Conservation (phyloP, 2,888 invertebrate species). For the Orgyia antiqua region DNA sequence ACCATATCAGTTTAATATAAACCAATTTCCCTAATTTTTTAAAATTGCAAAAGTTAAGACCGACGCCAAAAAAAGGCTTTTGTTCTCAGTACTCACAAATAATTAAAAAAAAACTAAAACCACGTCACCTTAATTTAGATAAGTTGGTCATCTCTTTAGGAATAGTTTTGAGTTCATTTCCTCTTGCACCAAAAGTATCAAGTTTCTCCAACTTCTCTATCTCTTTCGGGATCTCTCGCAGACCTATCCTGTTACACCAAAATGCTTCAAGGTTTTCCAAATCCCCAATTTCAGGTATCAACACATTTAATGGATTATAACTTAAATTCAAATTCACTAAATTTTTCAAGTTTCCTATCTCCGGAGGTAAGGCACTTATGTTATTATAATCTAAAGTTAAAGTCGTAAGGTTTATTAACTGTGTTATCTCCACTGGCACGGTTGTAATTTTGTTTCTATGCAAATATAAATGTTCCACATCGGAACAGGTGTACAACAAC, state of each 20-base stretch:
- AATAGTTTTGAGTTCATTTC: slow-evolving; percentile 77
- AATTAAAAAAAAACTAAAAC: no score
- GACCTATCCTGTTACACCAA: slow-evolving; percentile 81
- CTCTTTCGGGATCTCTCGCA: slow-evolving; percentile 78
- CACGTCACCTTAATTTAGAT: slow-evolving; percentile 74
- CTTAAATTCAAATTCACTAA: slow-evolving; percentile 81
- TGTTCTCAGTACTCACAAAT: no score
- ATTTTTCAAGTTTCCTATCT: slow-evolving; percentile 76
- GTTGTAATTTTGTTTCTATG: slow-evolving; percentile 79
- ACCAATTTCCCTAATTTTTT: no score
- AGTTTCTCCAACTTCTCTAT: slow-evolving; percentile 78
- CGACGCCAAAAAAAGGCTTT: no score
- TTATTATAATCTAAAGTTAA: slow-evolving; percentile 83
- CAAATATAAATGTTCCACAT: slow-evolving; percentile 79
- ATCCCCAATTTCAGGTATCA: slow-evolving; percentile 79
- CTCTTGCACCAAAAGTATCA: slow-evolving; percentile 82
- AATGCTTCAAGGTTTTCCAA: slow-evolving; percentile 80
- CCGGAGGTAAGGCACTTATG: slow-evolving; percentile 77
- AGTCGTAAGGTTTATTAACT: slow-evolving; percentile 76
- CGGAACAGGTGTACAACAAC: slow-evolving; percentile 73
- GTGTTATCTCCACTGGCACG: slow-evolving; percentile 67
- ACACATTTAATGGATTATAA: slow-evolving; percentile 79
- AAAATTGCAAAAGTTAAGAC: no score
- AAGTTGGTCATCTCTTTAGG: slow-evolving; percentile 79
- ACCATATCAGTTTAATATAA: no score